phyloP scores from a whole-genome alignment of 2,888 invertebrate genomes.

The Synanthedon myopaeformis region DNA sequence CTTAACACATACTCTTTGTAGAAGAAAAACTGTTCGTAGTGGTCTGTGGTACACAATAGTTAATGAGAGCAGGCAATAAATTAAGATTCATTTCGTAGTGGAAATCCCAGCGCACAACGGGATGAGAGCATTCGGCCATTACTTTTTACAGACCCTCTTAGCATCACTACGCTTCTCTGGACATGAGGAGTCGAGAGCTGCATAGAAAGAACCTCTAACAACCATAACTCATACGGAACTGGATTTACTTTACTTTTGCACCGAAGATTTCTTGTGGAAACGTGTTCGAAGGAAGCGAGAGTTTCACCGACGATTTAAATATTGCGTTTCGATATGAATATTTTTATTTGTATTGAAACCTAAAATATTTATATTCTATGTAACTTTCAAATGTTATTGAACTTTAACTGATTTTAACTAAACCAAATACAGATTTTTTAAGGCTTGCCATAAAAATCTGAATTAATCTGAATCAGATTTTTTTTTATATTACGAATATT shows the following conservation, averaged over 20 bases:
- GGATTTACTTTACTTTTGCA: background rate
- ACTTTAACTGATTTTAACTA: too few relatives aligned
- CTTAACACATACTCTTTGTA: too few relatives aligned
- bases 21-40: too few relatives aligned
- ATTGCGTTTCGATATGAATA: too few relatives aligned
- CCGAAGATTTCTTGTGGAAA: background rate
- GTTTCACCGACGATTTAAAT: background rate
- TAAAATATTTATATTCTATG: too few relatives aligned
- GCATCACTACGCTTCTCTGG: conserved; percentile 13
- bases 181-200: conserved; percentile 13
- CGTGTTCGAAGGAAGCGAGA: background rate
- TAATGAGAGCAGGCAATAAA: background rate
- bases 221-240: conserved; percentile 16
- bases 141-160: conserved; percentile 23
- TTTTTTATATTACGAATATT: too few relatives aligned
- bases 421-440: too few relatives aligned
- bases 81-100: background rate
- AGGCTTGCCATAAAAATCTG: too few relatives aligned
- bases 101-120: conserved; percentile 1
- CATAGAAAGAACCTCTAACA: conserved; percentile 17
- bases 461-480: too few relatives aligned
- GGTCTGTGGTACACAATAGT: background rate
- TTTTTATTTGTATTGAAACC: too few relatives aligned
- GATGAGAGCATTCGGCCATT: conserved; percentile 10
- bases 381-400: too few relatives aligned